These are phyloP conservation scores for Drosophila neonasuta DNA, from an alignment of 2,888 invertebrate species.

Conservation along the genomic window DNA sequence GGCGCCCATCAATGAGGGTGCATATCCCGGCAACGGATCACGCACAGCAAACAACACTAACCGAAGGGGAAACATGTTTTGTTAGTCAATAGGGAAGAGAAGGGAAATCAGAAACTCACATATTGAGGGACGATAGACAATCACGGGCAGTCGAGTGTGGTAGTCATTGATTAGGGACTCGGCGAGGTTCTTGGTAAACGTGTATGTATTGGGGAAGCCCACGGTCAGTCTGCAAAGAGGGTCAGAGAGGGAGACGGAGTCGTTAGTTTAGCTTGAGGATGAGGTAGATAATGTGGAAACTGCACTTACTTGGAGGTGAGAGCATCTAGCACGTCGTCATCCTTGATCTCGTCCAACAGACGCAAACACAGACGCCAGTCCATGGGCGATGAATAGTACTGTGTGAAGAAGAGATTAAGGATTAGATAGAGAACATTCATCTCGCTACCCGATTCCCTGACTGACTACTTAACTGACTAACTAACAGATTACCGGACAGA, in stretches of 20 bases:
- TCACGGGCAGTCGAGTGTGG: slow-evolving; percentile 86
- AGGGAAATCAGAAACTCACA: slow-evolving; percentile 82
- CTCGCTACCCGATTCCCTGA: too few relatives aligned
- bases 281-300: too few relatives aligned
- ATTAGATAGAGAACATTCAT: too few relatives aligned
- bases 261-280: neutral
- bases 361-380: slow-evolving; percentile 75
- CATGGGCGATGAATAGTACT: slow-evolving; percentile 74
- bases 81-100: too few relatives aligned
- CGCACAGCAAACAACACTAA: slow-evolving; percentile 64
- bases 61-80: too few relatives aligned
- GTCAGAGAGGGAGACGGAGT: neutral
- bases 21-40: slow-evolving; percentile 73
- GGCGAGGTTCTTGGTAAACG: slow-evolving; percentile 93
- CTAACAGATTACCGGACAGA: too few relatives aligned
- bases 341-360: slow-evolving; percentile 58
- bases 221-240: slow-evolving; percentile 58
- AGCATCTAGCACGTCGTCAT: slow-evolving; percentile 50
- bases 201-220: slow-evolving; percentile 92
- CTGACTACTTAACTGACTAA: too few relatives aligned
- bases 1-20: slow-evolving; percentile 69
- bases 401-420: too few relatives aligned
- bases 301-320: slow-evolving; percentile 74
- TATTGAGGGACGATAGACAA: slow-evolving; percentile 94
- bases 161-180: slow-evolving; percentile 90